These are phyloP conservation scores for Anthonomus grandis DNA, from an alignment of 1,140 invertebrate genomes.

Conservation along the genomic window DNA sequence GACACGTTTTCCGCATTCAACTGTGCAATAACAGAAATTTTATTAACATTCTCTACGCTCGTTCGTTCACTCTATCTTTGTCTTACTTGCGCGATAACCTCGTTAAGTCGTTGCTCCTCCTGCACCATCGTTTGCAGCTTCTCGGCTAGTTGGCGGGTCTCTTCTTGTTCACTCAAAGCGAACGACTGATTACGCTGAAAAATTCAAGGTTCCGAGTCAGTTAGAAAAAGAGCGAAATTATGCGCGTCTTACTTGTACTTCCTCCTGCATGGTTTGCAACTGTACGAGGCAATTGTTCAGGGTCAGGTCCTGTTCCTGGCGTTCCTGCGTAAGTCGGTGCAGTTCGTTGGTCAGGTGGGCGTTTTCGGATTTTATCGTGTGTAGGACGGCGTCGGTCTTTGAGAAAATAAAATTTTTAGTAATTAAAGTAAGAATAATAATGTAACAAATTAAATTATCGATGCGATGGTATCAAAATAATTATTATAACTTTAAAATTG, in stretches of 20 bases:
- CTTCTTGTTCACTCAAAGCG: constrained; percentile 5
- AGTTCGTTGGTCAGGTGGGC: constrained; percentile 9
- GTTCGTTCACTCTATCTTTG: not conserved
- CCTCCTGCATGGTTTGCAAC: constrained; percentile 34
- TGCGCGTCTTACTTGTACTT: constrained; percentile 37
- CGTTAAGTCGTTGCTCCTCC: constrained; percentile 24
- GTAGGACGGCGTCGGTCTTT: constrained; percentile 13
- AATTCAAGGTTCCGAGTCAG: no score
- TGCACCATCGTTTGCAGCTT: constrained; percentile 27
- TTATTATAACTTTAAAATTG: no score
- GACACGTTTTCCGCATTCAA: constrained; percentile 34
- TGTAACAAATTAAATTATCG: no score
- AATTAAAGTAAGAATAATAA: not conserved
- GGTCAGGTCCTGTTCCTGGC: constrained; percentile 15
- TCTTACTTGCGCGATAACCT: constrained; percentile 33
- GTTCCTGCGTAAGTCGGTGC: constrained; percentile 11
- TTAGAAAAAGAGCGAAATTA: no score
- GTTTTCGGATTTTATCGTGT: constrained; percentile 20
- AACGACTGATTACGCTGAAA: constrained; percentile 51
- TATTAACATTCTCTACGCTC: not conserved
- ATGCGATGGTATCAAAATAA: no score
- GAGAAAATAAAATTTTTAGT: constrained; percentile 2
- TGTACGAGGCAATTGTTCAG: constrained; percentile 11
- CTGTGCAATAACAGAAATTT: constrained; percentile 31
- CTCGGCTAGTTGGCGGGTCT: constrained; percentile 35